A percentile compares a stretch with the other conserved stretches of the same genome.
Evolutionary conservation across 2,113 vertebrate species (phyloP).

Genomic region (Macquaria ambigua): DNA sequence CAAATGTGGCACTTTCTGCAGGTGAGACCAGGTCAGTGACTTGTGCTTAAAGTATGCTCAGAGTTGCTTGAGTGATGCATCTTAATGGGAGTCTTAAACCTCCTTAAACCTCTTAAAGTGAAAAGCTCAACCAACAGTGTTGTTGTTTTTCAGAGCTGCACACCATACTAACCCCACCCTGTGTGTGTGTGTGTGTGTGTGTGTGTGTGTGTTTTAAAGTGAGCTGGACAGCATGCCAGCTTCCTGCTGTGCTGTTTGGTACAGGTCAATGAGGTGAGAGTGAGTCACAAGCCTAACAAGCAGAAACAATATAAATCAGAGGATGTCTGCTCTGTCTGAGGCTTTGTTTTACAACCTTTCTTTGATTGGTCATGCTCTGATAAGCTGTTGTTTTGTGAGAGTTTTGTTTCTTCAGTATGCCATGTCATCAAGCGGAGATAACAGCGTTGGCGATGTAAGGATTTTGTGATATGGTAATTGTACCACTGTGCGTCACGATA

Average conservation of each 20-base stretch:
- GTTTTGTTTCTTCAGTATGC: constrained; percentile 1
- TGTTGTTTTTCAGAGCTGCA: constrained; percentile 10
- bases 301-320: neutral
- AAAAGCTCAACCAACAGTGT: neutral
- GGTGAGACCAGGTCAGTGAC: neutral
- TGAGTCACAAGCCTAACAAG: constrained; percentile 50
- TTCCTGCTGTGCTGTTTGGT: constrained; percentile 38
- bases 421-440: neutral
- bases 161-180: constrained; percentile 31
- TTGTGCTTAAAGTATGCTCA: neutral
- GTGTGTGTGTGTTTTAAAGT: neutral
- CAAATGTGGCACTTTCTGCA: neutral
- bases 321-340: neutral
- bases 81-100: neutral
- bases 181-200: constrained; percentile 9
- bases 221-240: neutral
- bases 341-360: constrained; percentile 4
- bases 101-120: neutral
- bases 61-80: neutral
- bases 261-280: constrained; percentile 31
- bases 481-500: neutral
- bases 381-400: neutral
- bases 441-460: neutral
- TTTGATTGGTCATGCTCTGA: constrained; percentile 3
- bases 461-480: neutral